Evolutionary conservation across 2,797 vertebrate species (phyloP).

Genomic region (Artibeus lituratus): DNA sequence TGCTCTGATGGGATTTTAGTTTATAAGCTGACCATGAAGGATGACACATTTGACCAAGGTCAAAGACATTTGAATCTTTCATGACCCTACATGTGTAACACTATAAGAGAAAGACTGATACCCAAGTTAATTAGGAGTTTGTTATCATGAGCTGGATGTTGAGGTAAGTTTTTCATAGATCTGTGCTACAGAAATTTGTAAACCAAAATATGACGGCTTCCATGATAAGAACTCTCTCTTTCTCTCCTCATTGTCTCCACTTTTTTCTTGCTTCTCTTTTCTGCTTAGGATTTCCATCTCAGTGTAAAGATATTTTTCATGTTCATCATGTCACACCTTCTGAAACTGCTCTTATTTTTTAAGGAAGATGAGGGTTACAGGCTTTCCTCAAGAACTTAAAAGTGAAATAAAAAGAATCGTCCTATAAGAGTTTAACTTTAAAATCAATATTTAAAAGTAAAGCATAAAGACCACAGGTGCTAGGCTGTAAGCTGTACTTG

Average conservation of each 20-base stretch:
- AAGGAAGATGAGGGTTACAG: background rate
- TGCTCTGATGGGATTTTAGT: background rate
- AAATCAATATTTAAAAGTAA: background rate
- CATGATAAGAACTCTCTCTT: background rate
- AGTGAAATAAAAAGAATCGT: background rate
- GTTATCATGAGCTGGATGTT: background rate
- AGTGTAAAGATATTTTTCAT: background rate
- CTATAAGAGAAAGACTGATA: background rate
- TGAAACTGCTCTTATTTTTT: background rate
- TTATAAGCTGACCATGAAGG: background rate
- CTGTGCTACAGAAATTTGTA: background rate
- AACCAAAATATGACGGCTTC: background rate
- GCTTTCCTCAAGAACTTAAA: background rate
- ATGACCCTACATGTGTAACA: background rate
- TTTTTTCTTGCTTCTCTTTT: background rate
- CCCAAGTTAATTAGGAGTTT: background rate
- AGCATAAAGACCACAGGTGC: background rate
- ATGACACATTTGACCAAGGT: constrained; percentile 23
- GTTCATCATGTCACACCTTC: background rate
- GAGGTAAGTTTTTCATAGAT: background rate
- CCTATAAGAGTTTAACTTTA: background rate
- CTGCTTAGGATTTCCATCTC: background rate
- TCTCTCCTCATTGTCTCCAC: background rate
- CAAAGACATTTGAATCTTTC: constrained; percentile 41
- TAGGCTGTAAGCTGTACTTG: background rate